Evolutionary conservation across 2,888 invertebrate species (phyloP).

Genomic region (Conchocele bisecta): DNA sequence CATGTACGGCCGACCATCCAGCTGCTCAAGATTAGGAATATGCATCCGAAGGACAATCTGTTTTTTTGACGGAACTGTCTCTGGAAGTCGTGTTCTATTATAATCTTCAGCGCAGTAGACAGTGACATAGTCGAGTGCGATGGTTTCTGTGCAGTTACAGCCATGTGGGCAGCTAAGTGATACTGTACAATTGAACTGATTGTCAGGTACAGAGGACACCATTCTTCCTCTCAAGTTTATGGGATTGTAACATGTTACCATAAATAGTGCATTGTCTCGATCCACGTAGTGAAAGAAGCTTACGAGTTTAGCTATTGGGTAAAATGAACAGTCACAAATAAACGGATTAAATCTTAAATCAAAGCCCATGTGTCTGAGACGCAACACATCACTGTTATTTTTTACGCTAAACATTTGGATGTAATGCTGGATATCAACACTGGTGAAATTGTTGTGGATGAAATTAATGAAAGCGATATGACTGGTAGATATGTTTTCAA

Average conservation of each 20-base stretch:
- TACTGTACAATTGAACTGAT: constrained; percentile 42
- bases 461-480: background rate
- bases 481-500: background rate
- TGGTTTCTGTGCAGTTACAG: constrained; percentile 31
- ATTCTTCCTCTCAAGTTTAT: constrained; percentile 10
- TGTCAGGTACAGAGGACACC: background rate
- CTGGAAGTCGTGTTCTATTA: constrained; percentile 1
- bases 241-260: constrained; percentile 30
- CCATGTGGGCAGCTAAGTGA: constrained; percentile 17
- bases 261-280: constrained; percentile 34
- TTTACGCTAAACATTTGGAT: constrained; percentile 2
- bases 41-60: constrained; percentile 10
- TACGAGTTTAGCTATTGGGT: constrained; percentile 4
- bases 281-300: constrained; percentile 16
- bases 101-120: constrained; percentile 13
- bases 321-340: constrained; percentile 42
- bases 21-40: constrained; percentile 36
- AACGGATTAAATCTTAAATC: constrained; percentile 44
- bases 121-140: constrained; percentile 8
- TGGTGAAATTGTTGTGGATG: constrained; percentile 37
- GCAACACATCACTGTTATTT: background rate
- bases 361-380: constrained; percentile 20
- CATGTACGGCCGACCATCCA: constrained; percentile 38
- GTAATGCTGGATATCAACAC: constrained; percentile 11
- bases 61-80: background rate